phyloP scores from a whole-genome alignment of 2,113 vertebrate species.

The Gadus chalcogrammus region DNA sequence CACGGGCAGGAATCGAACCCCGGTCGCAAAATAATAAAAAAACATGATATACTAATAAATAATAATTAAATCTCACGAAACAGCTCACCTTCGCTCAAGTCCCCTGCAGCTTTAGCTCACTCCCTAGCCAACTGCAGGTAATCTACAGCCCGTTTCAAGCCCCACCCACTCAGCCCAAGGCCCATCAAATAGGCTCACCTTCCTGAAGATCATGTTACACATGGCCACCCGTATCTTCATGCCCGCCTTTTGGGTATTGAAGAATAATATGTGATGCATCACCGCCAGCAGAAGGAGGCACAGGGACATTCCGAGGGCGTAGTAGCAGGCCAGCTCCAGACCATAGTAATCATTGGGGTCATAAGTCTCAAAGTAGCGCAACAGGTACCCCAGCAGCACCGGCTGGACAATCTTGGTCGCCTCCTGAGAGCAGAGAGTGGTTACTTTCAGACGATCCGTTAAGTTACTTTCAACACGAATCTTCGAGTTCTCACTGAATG shows the following conservation, averaged over 20 bases:
- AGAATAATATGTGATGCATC: conserved; percentile 88
- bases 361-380: conserved; percentile 80
- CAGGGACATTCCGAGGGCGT: conserved; percentile 70
- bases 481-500: too few relatives aligned
- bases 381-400: conserved; percentile 82
- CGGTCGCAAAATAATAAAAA: too few relatives aligned
- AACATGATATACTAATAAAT: too few relatives aligned
- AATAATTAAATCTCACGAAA: too few relatives aligned
- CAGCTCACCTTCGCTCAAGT: too few relatives aligned
- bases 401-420: conserved; percentile 80
- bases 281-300: conserved; percentile 74
- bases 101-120: too few relatives aligned
- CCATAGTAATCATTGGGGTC: conserved; percentile 30
- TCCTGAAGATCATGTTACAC: conserved; percentile 93
- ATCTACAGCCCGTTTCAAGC: not conserved
- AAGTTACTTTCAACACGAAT: too few relatives aligned
- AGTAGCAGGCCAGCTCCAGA: conserved; percentile 66
- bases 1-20: too few relatives aligned
- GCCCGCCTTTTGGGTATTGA: conserved; percentile 81
- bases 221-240: conserved; percentile 89
- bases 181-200: conserved; percentile 71
- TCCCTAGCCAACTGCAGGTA: not conserved
- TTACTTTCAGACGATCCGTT: too few relatives aligned
- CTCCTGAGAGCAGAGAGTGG: conserved; percentile 72
- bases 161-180: not conserved